Evolutionary conservation across 2,797 vertebrate species (phyloP).

Genomic region (Dipus sagitta): DNA sequence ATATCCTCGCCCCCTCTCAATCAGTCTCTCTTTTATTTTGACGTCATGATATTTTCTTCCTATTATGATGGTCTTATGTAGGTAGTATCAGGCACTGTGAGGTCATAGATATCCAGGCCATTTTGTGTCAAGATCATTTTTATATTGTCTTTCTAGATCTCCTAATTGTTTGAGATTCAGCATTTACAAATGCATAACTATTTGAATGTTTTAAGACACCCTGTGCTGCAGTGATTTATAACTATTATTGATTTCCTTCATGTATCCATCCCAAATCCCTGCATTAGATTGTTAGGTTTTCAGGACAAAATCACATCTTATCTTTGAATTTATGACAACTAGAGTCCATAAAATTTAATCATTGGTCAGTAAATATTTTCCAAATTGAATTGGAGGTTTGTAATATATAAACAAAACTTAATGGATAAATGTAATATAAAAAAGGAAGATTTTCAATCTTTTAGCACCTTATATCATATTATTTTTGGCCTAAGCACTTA

Average conservation of each 20-base stretch:
- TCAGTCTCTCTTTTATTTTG: too few relatives aligned
- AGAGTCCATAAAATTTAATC: background rate
- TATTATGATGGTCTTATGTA: too few relatives aligned
- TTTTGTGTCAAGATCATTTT: background rate
- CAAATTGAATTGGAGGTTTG: conserved; percentile 31
- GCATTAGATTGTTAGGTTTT: background rate
- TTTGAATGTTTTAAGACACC: background rate
- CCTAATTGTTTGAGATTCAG: background rate
- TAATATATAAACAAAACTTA: conserved; percentile 2
- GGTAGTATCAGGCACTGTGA: too few relatives aligned
- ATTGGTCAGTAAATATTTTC: background rate
- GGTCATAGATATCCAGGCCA: too few relatives aligned
- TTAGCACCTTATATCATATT: background rate
- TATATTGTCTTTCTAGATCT: background rate
- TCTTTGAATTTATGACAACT: background rate
- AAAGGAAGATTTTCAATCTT: conserved; percentile 26
- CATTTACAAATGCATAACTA: background rate
- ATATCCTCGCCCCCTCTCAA: too few relatives aligned
- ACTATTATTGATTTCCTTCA: background rate
- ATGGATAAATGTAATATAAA: background rate
- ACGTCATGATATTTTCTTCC: too few relatives aligned
- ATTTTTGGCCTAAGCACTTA: background rate
- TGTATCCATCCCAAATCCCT: background rate
- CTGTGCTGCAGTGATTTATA: background rate
- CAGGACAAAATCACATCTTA: background rate